These are phyloP conservation scores for Microcebus lehilahytsara DNA, from an alignment of 2,113 vertebrate genomes.

Conservation along the genomic window DNA sequence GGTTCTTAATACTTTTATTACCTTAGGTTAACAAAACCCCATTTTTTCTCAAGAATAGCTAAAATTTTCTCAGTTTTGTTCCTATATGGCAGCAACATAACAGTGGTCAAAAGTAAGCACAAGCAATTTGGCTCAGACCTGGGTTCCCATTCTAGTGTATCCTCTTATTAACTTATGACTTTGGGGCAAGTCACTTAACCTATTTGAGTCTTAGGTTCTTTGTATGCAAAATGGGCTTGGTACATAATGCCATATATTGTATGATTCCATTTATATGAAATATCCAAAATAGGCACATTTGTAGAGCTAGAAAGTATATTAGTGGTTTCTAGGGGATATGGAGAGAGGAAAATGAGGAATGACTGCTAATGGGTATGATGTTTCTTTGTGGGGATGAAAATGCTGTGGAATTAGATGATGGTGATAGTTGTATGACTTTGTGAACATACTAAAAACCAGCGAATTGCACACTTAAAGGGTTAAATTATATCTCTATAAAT, in stretches of 20 bases:
- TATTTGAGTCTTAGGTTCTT: slow-evolving; percentile 11
- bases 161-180: neutral
- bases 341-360: neutral
- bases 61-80: slow-evolving; percentile 17
- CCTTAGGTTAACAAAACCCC: neutral
- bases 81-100: neutral
- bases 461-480: neutral
- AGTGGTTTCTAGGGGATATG: neutral
- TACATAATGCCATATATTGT: neutral
- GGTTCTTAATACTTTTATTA: neutral
- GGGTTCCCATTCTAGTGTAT: neutral
- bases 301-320: neutral
- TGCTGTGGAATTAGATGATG: slow-evolving; percentile 1
- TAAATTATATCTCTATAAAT: neutral
- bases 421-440: neutral
- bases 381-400: neutral
- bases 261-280: neutral
- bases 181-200: neutral
- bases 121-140: neutral
- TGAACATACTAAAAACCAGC: neutral
- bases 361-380: neutral
- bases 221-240: neutral
- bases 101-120: neutral
- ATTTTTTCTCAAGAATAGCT: neutral
- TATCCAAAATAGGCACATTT: neutral